Base-by-base conservation (phyloP, 2,888 invertebrate genomes). In the Acanthococcus lagerstroemiae region DNA sequence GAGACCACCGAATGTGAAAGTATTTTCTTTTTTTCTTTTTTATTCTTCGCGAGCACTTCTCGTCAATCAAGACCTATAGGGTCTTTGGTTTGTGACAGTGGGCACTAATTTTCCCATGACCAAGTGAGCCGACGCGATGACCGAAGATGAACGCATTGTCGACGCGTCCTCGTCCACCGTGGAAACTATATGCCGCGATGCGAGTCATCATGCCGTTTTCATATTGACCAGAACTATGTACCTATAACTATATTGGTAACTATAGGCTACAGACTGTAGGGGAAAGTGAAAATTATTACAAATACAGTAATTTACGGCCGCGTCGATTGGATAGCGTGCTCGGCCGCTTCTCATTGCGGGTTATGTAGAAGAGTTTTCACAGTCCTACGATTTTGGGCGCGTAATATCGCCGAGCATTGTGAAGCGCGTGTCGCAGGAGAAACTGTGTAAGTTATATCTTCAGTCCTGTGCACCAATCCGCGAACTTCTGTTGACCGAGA, bases 1-100 rank as follows among this genome's bases (percentile, higher is more conserved):
- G 46, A n/a, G 46, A 45, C 46, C 46, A 45, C 60, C 46, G 60
- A 55, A 60, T 60, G 60, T 60, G 60, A 60, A 60, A 60, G 60
- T 60, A 45, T 15, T 4, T 5, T 45, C 19, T 45, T 45, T 4
- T 45, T 5, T 4, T 4, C 19, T 15, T 19, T 15, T 15, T 19
- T 45, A 26, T 26, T 58, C 48, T 26, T 60, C 21, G 27, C 52
- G 46, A 60, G 17, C n/a, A n/a, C n/a, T n/a, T n/a, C 37, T 56
- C 37, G 55, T 56, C 55, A 56, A 55, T 56, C 55, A 37, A 56
- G 37, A 22, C 22, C 12, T 24, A 24, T 12, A 56, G 37, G 55
- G 44, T 37, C 30, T 22, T 12, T 55, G 12, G 12, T n/a, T 37
- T 37, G 37, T 37, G 37, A 56, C 21, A 56, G 44, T 44, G 19